Conservation (phyloP, 2,888 invertebrate species). For the Athalia circularis region DNA sequence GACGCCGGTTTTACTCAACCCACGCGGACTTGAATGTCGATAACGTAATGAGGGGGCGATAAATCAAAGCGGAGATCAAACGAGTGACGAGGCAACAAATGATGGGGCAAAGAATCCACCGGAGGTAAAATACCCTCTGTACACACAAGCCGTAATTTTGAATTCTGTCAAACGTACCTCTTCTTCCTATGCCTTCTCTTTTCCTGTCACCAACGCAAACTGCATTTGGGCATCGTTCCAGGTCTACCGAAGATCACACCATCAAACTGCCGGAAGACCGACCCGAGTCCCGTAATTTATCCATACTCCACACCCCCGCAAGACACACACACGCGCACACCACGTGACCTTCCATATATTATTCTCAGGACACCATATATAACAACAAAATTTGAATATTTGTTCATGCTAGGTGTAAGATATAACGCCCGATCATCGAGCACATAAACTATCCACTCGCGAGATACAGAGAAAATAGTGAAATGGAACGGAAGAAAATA, state of each 20-base stretch:
- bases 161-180: neutral
- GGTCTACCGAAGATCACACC: slow-evolving; percentile 67
- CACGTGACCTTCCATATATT: too few species aligned
- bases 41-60: too few species aligned
- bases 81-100: neutral
- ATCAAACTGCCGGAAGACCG: slow-evolving; percentile 47
- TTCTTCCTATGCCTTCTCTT: neutral
- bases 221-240: slow-evolving; percentile 69
- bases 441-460: too few species aligned
- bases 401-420: too few species aligned
- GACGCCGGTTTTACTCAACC: too few species aligned
- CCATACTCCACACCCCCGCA: neutral
- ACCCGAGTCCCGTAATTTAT: slow-evolving; percentile 58
- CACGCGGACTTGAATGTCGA: too few species aligned
- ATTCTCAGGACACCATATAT: too few species aligned
- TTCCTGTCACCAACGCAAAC: slow-evolving; percentile 36
- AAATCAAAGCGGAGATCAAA: neutral
- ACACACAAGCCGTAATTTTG: neutral
- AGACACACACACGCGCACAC: neutral
- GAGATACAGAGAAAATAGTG: too few species aligned
- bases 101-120: too few species aligned
- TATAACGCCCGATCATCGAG: too few species aligned
- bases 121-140: neutral
- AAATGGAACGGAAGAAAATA: too few species aligned
- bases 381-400: too few species aligned